Conservation (phyloP, 2,888 invertebrate genomes). For the Eupithecia subumbrata region DNA sequence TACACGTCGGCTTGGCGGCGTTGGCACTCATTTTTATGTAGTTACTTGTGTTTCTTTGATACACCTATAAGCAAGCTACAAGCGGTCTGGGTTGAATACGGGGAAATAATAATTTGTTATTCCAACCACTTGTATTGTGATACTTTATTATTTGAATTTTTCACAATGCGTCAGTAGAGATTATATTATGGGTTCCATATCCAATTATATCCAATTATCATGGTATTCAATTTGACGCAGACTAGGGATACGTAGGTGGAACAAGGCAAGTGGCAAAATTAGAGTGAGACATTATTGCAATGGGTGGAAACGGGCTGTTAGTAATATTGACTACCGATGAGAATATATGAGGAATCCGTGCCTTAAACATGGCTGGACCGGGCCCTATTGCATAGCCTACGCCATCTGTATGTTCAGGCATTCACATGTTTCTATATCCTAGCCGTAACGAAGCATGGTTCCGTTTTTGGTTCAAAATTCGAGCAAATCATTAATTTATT, state of each 20-base stretch:
- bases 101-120: background rate
- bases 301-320: background rate
- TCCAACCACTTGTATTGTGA: background rate
- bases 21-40: constrained; percentile 23
- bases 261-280: too few species aligned
- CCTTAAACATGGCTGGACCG: background rate
- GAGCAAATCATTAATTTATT: background rate
- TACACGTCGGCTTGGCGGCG: constrained; percentile 52
- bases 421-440: background rate
- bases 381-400: background rate
- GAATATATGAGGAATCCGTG: background rate
- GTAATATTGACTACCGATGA: background rate
- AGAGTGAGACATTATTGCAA: background rate
- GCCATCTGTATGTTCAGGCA: background rate
- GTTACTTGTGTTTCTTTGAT: constrained; percentile 18
- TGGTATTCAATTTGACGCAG: too few species aligned
- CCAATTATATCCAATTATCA: too few species aligned
- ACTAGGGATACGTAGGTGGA: too few species aligned
- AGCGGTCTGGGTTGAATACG: background rate
- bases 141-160: background rate
- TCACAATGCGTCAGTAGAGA: background rate
- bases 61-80: background rate
- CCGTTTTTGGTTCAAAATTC: background rate
- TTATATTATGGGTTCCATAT: background rate
- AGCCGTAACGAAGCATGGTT: background rate